Conservation (phyloP, 2,113 vertebrate genomes). For the Myanophis thanlyinensis region DNA sequence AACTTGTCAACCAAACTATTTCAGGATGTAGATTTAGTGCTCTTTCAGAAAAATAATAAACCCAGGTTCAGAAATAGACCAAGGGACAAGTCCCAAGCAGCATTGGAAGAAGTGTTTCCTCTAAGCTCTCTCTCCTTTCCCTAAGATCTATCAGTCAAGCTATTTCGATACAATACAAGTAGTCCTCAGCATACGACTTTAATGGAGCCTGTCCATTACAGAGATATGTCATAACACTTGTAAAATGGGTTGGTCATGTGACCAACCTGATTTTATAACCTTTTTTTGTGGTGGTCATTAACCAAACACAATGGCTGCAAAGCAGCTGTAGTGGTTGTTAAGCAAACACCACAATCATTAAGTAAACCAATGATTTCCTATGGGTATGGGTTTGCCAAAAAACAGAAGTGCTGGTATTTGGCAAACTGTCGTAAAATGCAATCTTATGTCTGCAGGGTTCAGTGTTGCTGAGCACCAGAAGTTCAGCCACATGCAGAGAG, state of each 20-base stretch:
- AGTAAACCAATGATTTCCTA: too few relatives aligned
- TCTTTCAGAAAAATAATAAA: background rate
- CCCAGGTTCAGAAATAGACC: background rate
- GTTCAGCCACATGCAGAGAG: background rate
- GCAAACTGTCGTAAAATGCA: background rate
- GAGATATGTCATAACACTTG: background rate
- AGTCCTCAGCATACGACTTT: too few relatives aligned
- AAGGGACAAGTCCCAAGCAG: background rate
- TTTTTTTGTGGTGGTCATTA: too few relatives aligned
- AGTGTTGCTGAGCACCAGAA: background rate
- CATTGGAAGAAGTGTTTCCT: background rate
- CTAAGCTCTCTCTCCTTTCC: background rate
- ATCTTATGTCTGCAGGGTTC: too few relatives aligned
- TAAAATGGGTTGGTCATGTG: background rate
- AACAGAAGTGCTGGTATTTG: background rate
- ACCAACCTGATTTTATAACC: background rate
- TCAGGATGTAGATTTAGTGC: background rate
- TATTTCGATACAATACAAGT: background rate
- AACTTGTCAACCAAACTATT: background rate
- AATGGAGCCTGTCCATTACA: too few relatives aligned
- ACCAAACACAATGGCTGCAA: too few relatives aligned
- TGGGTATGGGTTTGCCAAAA: too few relatives aligned
- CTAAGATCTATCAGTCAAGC: background rate
- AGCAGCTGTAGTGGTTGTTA: too few relatives aligned
- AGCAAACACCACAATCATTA: too few relatives aligned